phyloP scores from a whole-genome alignment of 1,140 invertebrate species.

The Elymnias hypermnestra region DNA sequence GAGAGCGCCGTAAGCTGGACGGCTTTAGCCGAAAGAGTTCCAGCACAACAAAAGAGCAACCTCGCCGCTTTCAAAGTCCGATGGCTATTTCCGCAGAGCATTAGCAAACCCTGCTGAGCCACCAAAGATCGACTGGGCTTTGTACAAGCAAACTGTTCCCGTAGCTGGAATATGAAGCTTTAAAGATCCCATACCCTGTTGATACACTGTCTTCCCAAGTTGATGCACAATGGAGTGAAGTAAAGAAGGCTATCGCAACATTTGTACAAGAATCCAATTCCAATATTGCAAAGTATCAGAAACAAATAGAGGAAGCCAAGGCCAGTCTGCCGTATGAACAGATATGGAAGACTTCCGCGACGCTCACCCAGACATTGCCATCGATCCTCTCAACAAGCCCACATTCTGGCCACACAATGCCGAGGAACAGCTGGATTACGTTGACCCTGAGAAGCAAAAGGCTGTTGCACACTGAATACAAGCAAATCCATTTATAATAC shows the following conservation, averaged over 20 bases:
- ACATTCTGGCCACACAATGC: slow-evolving; percentile 88
- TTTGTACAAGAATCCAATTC: slow-evolving; percentile 76
- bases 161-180: slow-evolving; percentile 83
- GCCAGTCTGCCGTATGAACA: slow-evolving; percentile 83
- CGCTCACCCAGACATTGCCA: slow-evolving; percentile 81
- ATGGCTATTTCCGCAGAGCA: slow-evolving; percentile 87
- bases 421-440: slow-evolving; percentile 56
- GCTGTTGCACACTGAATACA: slow-evolving; percentile 45
- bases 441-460: slow-evolving; percentile 43
- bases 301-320: slow-evolving; percentile 77
- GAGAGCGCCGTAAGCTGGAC: slow-evolving; percentile 91
- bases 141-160: slow-evolving; percentile 82
- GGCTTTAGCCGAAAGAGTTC: slow-evolving; percentile 86
- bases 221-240: slow-evolving; percentile 79
- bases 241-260: slow-evolving; percentile 73
- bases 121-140: slow-evolving; percentile 88
- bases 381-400: slow-evolving; percentile 84
- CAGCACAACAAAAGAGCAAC: slow-evolving; percentile 81
- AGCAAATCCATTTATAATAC: too few species aligned
- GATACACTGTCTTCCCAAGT: slow-evolving; percentile 83
- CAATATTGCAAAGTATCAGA: slow-evolving; percentile 77
- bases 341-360: slow-evolving; percentile 90
- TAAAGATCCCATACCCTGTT: slow-evolving; percentile 89
- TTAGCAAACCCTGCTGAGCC: slow-evolving; percentile 81
- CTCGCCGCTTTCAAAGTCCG: slow-evolving; percentile 89